Percentiles rank a stretch among this genome's conserved stretches.
Evolutionary conservation across 2,113 vertebrate species (phyloP).

Genomic region (Strix aluco): DNA sequence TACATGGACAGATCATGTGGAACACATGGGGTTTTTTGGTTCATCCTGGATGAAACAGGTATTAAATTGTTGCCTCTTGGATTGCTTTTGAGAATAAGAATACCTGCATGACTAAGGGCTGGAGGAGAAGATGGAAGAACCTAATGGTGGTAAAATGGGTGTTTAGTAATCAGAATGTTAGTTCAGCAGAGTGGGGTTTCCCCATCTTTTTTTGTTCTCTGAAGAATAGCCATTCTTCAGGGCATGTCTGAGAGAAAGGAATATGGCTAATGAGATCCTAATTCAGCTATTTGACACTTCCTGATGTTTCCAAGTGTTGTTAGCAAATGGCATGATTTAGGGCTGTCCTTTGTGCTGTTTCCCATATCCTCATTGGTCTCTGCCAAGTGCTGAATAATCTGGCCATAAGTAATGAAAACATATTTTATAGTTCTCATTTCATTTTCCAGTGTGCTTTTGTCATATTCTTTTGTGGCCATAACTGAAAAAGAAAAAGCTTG

Average conservation of each 20-base stretch:
- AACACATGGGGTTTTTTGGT: neutral
- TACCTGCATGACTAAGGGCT: neutral
- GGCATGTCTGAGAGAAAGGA: neutral
- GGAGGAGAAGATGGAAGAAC: neutral
- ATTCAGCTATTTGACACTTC: neutral
- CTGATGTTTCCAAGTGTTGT: neutral
- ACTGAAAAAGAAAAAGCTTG: neutral
- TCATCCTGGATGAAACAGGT: neutral
- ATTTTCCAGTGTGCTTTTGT: conserved; percentile 20
- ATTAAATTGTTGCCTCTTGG: neutral
- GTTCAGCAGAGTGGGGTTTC: neutral
- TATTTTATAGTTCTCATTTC: conserved; percentile 32
- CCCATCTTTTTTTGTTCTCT: neutral
- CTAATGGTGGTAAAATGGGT: neutral
- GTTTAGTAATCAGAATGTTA: neutral
- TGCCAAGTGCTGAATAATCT: conserved; percentile 54
- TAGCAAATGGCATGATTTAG: neutral
- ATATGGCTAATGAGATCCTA: neutral
- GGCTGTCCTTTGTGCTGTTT: neutral
- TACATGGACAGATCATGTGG: neutral
- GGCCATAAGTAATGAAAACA: conserved; percentile 3
- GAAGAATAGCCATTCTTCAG: neutral
- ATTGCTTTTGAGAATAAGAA: neutral
- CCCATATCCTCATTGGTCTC: neutral
- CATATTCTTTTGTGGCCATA: neutral